Conservation (phyloP, 2,113 vertebrate genomes). For the Eclectus roratus region DNA sequence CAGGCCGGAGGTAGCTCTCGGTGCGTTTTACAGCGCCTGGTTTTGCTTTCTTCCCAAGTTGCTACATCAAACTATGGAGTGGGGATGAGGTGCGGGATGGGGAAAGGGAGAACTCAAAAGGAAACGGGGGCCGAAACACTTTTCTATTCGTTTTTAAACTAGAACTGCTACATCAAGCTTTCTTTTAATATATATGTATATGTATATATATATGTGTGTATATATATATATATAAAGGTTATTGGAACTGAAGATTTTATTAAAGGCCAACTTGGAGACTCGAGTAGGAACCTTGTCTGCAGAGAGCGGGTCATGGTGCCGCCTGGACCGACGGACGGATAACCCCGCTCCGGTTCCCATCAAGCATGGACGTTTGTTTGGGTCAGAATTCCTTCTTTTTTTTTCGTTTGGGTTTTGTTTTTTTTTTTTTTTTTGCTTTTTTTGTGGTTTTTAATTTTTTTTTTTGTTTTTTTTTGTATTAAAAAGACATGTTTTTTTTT, state of each 20-base stretch:
- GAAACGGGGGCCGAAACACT: conserved; percentile 51
- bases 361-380: conserved; percentile 9
- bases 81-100: background rate
- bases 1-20: conserved; percentile 40
- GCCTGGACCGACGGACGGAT: background rate
- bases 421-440: background rate
- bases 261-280: conserved; percentile 16
- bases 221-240: conserved; percentile 48
- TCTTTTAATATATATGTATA: conserved; percentile 62
- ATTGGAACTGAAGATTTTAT: conserved; percentile 46
- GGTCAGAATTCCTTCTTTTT: background rate
- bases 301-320: background rate
- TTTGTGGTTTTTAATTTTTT: background rate
- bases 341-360: background rate
- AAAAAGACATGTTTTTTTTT: background rate
- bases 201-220: conserved; percentile 40
- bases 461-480: background rate
- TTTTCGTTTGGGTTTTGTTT: background rate
- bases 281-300: background rate
- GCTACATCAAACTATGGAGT: conserved; percentile 54
- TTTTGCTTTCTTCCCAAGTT: conserved; percentile 11
- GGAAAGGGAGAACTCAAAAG: conserved; percentile 30
- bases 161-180: conserved; percentile 67
- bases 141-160: conserved; percentile 57
- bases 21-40: conserved; percentile 20